Conservation (phyloP, 2,888 invertebrate species). For the Xylota segnis region DNA sequence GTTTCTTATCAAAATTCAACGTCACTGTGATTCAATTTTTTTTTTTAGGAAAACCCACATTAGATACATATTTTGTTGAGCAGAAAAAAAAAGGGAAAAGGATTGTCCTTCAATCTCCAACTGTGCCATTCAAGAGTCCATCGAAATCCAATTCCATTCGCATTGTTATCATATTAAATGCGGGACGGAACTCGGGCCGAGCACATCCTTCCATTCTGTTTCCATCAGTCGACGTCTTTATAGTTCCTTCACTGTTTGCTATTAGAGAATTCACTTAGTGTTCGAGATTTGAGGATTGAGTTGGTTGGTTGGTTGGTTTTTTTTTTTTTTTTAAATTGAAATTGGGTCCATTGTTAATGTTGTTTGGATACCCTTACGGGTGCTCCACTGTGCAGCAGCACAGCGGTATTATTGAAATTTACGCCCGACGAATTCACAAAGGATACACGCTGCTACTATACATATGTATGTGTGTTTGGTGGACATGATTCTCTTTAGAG, state of each 20-base stretch:
- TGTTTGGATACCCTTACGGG: constrained; percentile 71
- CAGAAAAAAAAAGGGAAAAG: neutral
- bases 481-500: constrained; percentile 60
- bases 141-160: constrained; percentile 65
- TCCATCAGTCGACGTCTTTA: constrained; percentile 28
- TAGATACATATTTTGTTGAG: too few relatives aligned
- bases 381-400: constrained; percentile 58
- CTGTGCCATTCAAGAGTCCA: constrained; percentile 33
- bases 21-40: neutral
- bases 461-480: constrained; percentile 37
- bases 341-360: constrained; percentile 72
- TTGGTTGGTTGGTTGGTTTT: neutral
- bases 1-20: neutral
- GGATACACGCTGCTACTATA: constrained; percentile 28
- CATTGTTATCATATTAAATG: constrained; percentile 67
- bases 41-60: neutral
- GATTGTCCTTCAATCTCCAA: constrained; percentile 29
- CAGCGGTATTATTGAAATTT: constrained; percentile 72
- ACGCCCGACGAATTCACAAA: constrained; percentile 72
- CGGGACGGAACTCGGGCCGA: constrained; percentile 36
- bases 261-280: constrained; percentile 64
- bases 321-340: constrained; percentile 37
- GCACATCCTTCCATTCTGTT: constrained; percentile 3
- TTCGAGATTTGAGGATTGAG: constrained; percentile 56
- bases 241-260: constrained; percentile 48